Percentiles rank a stretch among this genome's conserved stretches.
phyloP scores from a whole-genome alignment of 2,113 vertebrate species.

The Oostethus manadensis region DNA sequence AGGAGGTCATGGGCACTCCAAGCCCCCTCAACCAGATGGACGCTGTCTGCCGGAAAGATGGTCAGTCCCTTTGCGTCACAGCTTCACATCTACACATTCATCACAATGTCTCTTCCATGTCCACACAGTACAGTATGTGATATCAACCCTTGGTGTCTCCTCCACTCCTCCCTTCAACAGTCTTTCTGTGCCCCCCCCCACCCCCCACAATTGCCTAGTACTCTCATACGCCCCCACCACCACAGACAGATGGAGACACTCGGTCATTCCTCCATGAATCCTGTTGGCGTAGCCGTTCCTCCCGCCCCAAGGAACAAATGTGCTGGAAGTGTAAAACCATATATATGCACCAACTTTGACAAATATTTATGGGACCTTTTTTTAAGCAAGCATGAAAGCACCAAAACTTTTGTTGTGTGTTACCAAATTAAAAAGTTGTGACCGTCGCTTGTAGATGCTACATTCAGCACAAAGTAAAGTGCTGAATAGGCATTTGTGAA shows the following conservation, averaged over 20 bases:
- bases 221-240: no score
- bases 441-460: no score
- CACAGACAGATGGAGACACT: constrained; percentile 63
- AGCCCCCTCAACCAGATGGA: constrained; percentile 58
- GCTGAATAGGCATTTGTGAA: not conserved
- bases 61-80: constrained; percentile 33
- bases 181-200: constrained; percentile 51
- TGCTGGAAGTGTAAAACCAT: constrained; percentile 44
- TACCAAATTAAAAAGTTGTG: no score
- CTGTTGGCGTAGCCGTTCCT: constrained; percentile 48
- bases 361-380: constrained; percentile 48
- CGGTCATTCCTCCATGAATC: constrained; percentile 28
- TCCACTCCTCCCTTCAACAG: constrained; percentile 9
- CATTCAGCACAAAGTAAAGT: no score
- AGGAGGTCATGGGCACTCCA: constrained; percentile 48
- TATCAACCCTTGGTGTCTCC: constrained; percentile 35
- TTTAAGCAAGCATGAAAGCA: constrained; percentile 17
- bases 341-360: constrained; percentile 42
- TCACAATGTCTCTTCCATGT: constrained; percentile 20
- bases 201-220: no score
- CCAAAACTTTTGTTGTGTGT: no score
- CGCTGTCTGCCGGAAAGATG: constrained; percentile 49
- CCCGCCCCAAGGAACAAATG: constrained; percentile 59
- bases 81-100: constrained; percentile 11
- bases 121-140: constrained; percentile 38